Evolutionary conservation across 1,140 invertebrate species (phyloP).

Genomic region (Mizuhopecten yessoensis): DNA sequence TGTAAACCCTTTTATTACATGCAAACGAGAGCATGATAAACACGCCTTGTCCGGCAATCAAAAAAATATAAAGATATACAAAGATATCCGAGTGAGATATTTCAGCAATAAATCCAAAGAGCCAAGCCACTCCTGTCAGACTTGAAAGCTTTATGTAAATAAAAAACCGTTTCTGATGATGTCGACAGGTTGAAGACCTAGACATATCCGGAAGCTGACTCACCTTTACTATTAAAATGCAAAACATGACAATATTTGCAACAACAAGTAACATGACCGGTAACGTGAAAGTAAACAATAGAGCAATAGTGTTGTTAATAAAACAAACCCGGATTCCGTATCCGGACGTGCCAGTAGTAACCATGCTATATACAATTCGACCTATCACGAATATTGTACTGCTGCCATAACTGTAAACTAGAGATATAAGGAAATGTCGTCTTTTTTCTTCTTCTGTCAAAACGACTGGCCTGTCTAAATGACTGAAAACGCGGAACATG

Average conservation of each 20-base stretch:
- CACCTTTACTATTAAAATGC: slow-evolving; percentile 42
- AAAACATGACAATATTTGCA: slow-evolving; percentile 49
- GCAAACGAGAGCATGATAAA: slow-evolving; percentile 55
- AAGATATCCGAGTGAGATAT: neutral
- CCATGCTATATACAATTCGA: neutral
- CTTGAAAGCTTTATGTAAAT: slow-evolving; percentile 55
- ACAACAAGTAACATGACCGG: slow-evolving; percentile 48
- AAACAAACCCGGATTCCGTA: slow-evolving; percentile 57
- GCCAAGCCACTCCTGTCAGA: slow-evolving; percentile 56
- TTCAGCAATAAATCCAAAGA: slow-evolving; percentile 52
- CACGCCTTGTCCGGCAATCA: slow-evolving; percentile 45
- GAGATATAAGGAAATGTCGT: neutral
- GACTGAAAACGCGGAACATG: slow-evolving; percentile 57
- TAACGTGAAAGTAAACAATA: slow-evolving; percentile 42
- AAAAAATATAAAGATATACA: slow-evolving; percentile 47
- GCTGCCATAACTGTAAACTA: slow-evolving; percentile 35
- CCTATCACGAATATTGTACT: slow-evolving; percentile 36
- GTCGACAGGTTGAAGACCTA: neutral
- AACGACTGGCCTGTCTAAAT: neutral
- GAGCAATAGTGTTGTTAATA: slow-evolving; percentile 36
- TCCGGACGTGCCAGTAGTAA: neutral
- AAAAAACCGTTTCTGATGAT: slow-evolving; percentile 42
- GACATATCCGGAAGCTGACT: slow-evolving; percentile 39
- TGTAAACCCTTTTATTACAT: slow-evolving; percentile 51
- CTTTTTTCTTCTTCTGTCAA: neutral